Conservation (phyloP, 2,113 vertebrate genomes). For the Thunnus maccoyii region DNA sequence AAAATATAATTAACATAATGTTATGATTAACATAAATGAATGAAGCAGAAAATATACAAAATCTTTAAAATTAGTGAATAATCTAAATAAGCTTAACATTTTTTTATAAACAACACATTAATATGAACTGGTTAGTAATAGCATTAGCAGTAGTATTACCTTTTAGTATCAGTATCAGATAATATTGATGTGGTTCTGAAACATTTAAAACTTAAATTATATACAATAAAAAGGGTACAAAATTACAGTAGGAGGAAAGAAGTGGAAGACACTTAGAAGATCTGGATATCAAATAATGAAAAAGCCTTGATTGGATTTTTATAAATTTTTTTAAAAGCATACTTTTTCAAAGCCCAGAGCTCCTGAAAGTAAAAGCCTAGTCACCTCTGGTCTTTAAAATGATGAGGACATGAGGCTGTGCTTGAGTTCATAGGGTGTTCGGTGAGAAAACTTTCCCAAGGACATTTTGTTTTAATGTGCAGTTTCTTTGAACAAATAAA, state of each 20-base stretch:
- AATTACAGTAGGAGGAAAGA: not conserved
- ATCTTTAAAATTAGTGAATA: not conserved
- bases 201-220: not conserved
- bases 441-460: constrained; percentile 22
- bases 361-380: constrained; percentile 32
- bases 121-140: not conserved
- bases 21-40: too few relatives aligned
- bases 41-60: not conserved
- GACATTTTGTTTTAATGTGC: constrained; percentile 17
- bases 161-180: not conserved
- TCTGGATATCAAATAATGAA: constrained; percentile 40
- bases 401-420: constrained; percentile 18
- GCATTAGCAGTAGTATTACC: not conserved
- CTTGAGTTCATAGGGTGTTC: constrained; percentile 11
- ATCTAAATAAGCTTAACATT: not conserved
- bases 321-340: constrained; percentile 35
- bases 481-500: constrained; percentile 40
- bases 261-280: not conserved
- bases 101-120: not conserved
- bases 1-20: not conserved
- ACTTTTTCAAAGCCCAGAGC: not conserved
- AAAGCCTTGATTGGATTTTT: constrained; percentile 21
- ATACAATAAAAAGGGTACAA: not conserved
- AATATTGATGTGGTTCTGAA: not conserved
- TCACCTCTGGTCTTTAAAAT: constrained; percentile 44